These are phyloP conservation scores for Lipophrys pholis DNA, from an alignment of 2,113 vertebrate species.

Conservation along the genomic window DNA sequence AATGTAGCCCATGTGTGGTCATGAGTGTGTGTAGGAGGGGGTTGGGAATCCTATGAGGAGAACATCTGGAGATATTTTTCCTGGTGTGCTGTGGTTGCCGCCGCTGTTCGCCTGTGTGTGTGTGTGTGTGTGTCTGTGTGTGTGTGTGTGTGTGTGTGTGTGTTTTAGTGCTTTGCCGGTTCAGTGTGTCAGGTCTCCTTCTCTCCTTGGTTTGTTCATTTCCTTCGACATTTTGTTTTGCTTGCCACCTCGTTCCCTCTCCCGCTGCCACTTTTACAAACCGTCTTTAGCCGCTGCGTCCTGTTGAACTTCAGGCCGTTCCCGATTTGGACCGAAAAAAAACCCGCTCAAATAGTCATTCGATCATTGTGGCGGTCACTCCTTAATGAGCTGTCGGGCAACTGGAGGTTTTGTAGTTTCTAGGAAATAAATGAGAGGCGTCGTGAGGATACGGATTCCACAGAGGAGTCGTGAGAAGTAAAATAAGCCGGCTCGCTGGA, in stretches of 20 bases:
- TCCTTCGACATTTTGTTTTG: slow-evolving; percentile 28
- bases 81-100: slow-evolving; percentile 72
- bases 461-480: slow-evolving; percentile 28
- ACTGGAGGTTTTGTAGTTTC: slow-evolving; percentile 36
- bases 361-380: slow-evolving; percentile 1
- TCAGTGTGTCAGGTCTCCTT: slow-evolving; percentile 66
- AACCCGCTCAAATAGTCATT: slow-evolving; percentile 5
- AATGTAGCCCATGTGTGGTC: slow-evolving; percentile 76
- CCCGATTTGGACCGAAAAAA: slow-evolving; percentile 8
- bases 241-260: no score
- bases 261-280: background rate
- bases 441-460: slow-evolving; percentile 12
- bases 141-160: background rate
- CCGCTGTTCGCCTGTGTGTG: slow-evolving; percentile 55
- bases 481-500: background rate
- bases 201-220: slow-evolving; percentile 44
- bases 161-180: slow-evolving; percentile 56
- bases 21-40: slow-evolving; percentile 55
- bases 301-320: slow-evolving; percentile 28
- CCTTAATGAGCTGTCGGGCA: slow-evolving; percentile 14
- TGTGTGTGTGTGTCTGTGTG: slow-evolving; percentile 26
- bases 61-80: slow-evolving; percentile 85
- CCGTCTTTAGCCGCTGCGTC: slow-evolving; percentile 21
- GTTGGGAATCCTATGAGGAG: slow-evolving; percentile 70
- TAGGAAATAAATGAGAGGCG: slow-evolving; percentile 29